Evolutionary conservation across 1,140 invertebrate species (phyloP), one percentile per base, ranked within the genome.

Genomic region (Prorops nasuta): DNA sequence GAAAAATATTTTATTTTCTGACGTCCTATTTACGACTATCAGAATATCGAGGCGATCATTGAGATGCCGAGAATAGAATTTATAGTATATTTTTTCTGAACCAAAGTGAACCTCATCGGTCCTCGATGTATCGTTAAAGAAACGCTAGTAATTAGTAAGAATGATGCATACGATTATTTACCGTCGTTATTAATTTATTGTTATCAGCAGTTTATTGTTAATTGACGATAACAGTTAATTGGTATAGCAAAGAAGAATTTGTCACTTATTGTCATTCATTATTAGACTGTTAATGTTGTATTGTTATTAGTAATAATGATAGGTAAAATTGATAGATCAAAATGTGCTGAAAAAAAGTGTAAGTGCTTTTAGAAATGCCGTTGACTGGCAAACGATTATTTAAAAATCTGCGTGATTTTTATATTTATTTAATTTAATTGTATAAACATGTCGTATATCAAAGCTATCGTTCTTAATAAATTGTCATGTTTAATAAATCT

Each of bases 341-440:
- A 35, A 35, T 28, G 24, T 28, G 12, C 6, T 12, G 12, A 14
- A 35, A 35, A 10, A 35, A 28, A 36, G 9, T 32, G 19, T 42
- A 52, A 28, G 15, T 41, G 32, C 19, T 52, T 32, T 9, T 35
- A 49, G 42, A 18, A 12, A 35, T 41, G 42, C 48, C 36, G 37
- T 51, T 47, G 45, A 31, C 41, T 64, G 54, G 54, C 45, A 49
- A 44, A 50, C 8, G 22, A 56, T 45, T 49, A 49, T 51, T 40
- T 49, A 60, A 38, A n/a, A 56, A 46, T 39, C 21, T 28, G 39
- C 39, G 34, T 54, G 36, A 49, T 51, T 64, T 59, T 54, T 61
- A 46, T 65, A 64, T 59, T 60, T 63, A 60, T 64, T 62, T 62
- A 50, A 62, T 60, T 58, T 61, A 61, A 53, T 28, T 36, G 45